phyloP scores from a whole-genome alignment of 2,113 vertebrate species.

The Archocentrus centrarchus region DNA sequence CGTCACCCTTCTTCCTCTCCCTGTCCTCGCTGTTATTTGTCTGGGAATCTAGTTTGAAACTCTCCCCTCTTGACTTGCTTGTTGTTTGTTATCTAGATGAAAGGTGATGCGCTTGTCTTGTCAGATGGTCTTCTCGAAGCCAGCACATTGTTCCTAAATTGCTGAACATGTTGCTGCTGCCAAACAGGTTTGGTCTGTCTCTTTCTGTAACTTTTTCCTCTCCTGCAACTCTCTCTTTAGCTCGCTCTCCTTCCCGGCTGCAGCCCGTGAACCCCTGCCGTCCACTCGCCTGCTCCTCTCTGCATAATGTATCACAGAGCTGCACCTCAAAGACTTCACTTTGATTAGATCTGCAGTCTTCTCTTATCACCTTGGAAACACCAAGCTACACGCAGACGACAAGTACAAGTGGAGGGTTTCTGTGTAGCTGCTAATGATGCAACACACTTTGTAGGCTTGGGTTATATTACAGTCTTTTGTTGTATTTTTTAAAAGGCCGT shows the following conservation, averaged over 20 bases:
- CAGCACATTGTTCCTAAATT: constrained; percentile 3
- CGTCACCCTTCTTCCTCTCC: constrained; percentile 6
- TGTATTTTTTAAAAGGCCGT: not conserved
- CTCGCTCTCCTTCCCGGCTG: constrained; percentile 27
- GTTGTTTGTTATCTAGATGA: constrained; percentile 41
- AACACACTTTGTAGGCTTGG: not conserved
- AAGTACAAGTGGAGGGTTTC: not conserved
- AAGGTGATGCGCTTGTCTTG: constrained; percentile 26
- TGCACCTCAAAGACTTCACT: constrained; percentile 75
- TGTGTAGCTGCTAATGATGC: constrained; percentile 17
- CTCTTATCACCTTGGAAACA: constrained; percentile 69
- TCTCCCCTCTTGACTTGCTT: not conserved
- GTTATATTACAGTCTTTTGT: not conserved
- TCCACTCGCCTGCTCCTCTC: constrained; percentile 44
- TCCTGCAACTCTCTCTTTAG: not conserved
- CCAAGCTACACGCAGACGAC: not conserved
- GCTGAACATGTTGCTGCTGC: constrained; percentile 34
- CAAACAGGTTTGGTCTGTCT: constrained; percentile 9
- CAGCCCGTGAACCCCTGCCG: constrained; percentile 47
- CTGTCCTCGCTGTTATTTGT: constrained; percentile 4
- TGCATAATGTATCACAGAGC: constrained; percentile 84
- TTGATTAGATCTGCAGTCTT: constrained; percentile 80
- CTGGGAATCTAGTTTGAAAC: constrained; percentile 17
- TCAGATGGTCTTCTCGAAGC: constrained; percentile 20
- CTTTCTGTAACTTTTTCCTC: not conserved